Conservation (phyloP, 1,140 invertebrate genomes). For the Penaeus japonicus region DNA sequence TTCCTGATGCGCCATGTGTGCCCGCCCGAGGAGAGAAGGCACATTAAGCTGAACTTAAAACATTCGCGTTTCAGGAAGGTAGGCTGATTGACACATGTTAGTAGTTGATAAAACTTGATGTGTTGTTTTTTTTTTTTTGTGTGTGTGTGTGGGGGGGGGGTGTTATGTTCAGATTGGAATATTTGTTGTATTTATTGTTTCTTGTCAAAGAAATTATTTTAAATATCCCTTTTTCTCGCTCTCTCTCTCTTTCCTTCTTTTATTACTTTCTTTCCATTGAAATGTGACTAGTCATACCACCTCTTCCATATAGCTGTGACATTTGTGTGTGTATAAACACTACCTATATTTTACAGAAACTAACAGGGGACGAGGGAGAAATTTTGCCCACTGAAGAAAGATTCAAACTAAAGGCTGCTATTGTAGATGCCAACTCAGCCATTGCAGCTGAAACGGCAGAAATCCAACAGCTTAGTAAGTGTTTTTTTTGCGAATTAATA, state of each 20-base stretch:
- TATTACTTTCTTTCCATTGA: no score
- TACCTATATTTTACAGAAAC: slow-evolving; percentile 2
- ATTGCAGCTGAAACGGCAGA: not conserved
- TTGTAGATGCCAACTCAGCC: slow-evolving; percentile 6
- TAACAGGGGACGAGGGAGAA: slow-evolving; percentile 8
- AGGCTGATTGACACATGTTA: not conserved
- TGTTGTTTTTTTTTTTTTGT: not conserved
- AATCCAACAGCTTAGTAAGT: slow-evolving; percentile 27
- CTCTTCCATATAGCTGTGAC: no score
- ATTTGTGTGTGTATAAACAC: no score
- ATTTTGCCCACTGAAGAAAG: slow-evolving; percentile 9
- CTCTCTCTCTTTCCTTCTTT: no score
- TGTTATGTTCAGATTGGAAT: no score
- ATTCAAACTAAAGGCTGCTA: slow-evolving; percentile 20
- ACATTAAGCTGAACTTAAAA: slow-evolving; percentile 23
- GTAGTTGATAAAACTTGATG: not conserved
- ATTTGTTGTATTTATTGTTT: no score
- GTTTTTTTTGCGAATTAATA: no score
- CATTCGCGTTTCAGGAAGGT: slow-evolving; percentile 29
- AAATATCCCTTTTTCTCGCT: no score
- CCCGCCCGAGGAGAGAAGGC: not conserved
- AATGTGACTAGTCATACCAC: no score
- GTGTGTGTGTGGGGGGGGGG: not conserved
- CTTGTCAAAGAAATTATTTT: no score
- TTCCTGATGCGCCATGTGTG: slow-evolving; percentile 17